Conservation (phyloP, 2,797 vertebrate genomes). For the Squalus acanthias region DNA sequence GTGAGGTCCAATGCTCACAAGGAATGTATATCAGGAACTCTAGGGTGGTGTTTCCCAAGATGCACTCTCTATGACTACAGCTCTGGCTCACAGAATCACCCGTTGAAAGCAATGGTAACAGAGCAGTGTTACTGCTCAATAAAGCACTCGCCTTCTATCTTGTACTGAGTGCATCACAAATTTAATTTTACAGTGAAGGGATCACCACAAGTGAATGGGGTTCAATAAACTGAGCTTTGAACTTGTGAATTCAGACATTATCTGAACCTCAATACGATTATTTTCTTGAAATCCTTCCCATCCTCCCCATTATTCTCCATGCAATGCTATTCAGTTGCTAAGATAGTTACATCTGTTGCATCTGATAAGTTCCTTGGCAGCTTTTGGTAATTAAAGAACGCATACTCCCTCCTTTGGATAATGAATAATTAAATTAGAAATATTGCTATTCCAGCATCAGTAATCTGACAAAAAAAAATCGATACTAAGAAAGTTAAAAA, state of each 20-base stretch:
- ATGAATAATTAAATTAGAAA: background rate
- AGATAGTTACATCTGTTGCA: background rate
- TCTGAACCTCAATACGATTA: background rate
- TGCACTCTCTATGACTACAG: background rate
- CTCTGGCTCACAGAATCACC: background rate
- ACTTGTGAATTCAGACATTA: background rate
- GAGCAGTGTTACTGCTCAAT: background rate
- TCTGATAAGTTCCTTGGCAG: background rate
- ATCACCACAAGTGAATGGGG: background rate
- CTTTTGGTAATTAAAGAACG: background rate
- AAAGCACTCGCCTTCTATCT: background rate
- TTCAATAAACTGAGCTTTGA: background rate
- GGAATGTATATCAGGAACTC: background rate
- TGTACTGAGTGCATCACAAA: background rate
- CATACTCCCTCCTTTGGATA: background rate
- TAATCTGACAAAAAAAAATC: conserved; percentile 17
- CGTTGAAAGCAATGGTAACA: background rate
- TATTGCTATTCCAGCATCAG: background rate
- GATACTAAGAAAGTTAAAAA: background rate
- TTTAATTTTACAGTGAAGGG: background rate
- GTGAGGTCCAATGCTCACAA: background rate
- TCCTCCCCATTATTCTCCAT: background rate
- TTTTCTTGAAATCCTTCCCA: background rate
- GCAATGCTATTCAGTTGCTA: background rate
- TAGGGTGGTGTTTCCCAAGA: background rate